Evolutionary conservation across 2,888 invertebrate genomes (phyloP).

Genomic region (Autographa gamma): DNA sequence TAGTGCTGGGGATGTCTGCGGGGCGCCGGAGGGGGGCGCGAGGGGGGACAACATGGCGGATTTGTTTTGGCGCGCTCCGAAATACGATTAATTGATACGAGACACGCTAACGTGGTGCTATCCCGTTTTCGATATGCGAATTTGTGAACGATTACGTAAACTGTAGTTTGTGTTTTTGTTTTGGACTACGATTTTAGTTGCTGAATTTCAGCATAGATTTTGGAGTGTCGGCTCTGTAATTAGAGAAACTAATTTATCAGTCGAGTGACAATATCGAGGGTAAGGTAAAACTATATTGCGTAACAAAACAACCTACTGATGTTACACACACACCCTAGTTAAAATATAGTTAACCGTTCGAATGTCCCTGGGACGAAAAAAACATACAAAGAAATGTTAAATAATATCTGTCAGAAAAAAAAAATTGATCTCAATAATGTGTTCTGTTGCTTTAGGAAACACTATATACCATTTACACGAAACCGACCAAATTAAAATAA

Average conservation of each 20-base stretch:
- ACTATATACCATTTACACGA: not conserved
- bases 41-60: slow-evolving; percentile 75
- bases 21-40: slow-evolving; percentile 11
- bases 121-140: slow-evolving; percentile 65
- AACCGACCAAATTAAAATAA: not conserved
- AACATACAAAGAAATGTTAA: too few relatives aligned
- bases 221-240: slow-evolving; percentile 6
- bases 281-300: not conserved
- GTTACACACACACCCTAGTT: too few relatives aligned
- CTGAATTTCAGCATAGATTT: slow-evolving; percentile 2
- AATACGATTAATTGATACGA: slow-evolving; percentile 82
- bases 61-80: slow-evolving; percentile 82
- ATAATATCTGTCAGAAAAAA: too few relatives aligned
- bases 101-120: slow-evolving; percentile 70
- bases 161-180: slow-evolving; percentile 38
- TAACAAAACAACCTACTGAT: too few relatives aligned
- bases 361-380: too few relatives aligned
- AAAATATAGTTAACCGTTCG: too few relatives aligned
- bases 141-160: slow-evolving; percentile 51
- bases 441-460: too few relatives aligned
- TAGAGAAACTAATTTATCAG: not conserved
- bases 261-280: not conserved
- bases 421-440: too few relatives aligned
- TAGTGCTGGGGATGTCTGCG: slow-evolving; percentile 47
- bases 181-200: slow-evolving; percentile 19